Evolutionary conservation across 1,140 invertebrate species (phyloP).

Genomic region (Philaenus spumarius): DNA sequence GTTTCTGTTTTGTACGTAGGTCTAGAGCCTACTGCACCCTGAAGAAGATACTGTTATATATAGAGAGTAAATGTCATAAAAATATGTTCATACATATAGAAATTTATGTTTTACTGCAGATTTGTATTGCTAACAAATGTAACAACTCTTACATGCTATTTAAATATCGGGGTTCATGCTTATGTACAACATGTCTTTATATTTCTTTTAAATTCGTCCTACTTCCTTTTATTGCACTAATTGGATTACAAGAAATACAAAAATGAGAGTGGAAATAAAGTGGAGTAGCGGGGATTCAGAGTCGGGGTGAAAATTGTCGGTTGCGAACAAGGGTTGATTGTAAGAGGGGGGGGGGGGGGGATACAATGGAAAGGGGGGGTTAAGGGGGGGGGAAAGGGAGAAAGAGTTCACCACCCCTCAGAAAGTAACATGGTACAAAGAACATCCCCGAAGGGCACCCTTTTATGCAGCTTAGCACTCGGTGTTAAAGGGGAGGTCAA

Average conservation of each 20-base stretch:
- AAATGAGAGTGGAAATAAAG: slow-evolving; percentile 22
- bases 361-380: slow-evolving; percentile 17
- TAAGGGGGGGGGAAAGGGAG: slow-evolving; percentile 9
- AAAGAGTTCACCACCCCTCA: neutral
- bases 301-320: slow-evolving; percentile 6
- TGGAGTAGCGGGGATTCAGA: too few relatives aligned
- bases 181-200: too few relatives aligned
- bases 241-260: slow-evolving; percentile 6
- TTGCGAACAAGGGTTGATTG: slow-evolving; percentile 6
- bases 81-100: too few relatives aligned
- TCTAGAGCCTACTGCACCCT: too few relatives aligned
- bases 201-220: too few relatives aligned
- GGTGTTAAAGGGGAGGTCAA: slow-evolving; percentile 1
- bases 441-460: slow-evolving; percentile 10
- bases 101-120: too few relatives aligned
- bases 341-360: slow-evolving; percentile 24
- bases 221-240: neutral
- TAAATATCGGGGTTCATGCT: too few relatives aligned
- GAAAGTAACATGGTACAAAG: slow-evolving; percentile 8
- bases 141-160: too few relatives aligned
- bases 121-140: too few relatives aligned
- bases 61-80: too few relatives aligned
- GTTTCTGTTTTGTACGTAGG: too few relatives aligned
- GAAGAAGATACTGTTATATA: too few relatives aligned
- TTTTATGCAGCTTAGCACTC: slow-evolving; percentile 11